A percentile compares a stretch with the other conserved stretches of the same genome.
phyloP scores from a whole-genome alignment of 2,113 vertebrate species.

The Amphilophus citrinellus region DNA sequence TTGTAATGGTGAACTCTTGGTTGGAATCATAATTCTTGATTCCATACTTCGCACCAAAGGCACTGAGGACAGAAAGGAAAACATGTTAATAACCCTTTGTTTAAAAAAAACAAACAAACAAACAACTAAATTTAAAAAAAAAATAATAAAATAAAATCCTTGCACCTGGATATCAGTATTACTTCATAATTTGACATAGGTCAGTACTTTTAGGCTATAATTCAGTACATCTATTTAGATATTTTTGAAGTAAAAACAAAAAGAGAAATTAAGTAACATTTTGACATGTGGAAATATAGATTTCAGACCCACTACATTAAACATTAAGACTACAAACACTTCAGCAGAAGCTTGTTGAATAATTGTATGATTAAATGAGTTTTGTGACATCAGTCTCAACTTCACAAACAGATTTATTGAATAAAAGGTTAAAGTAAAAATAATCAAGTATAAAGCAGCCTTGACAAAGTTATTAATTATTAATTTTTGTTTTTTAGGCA shows the following conservation, averaged over 20 bases:
- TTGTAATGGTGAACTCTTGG: conserved; percentile 91
- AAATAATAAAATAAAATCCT: background rate
- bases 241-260: too few relatives aligned
- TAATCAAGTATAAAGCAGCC: background rate
- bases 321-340: background rate
- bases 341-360: background rate
- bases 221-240: too few relatives aligned
- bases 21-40: conserved; percentile 95
- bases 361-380: background rate
- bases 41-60: conserved; percentile 94
- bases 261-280: too few relatives aligned
- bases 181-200: background rate
- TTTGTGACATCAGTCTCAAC: accelerated
- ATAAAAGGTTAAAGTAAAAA: background rate
- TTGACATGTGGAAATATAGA: background rate
- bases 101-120: background rate
- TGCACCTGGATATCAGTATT: background rate
- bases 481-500: background rate
- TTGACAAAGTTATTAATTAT: background rate
- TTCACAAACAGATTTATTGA: background rate
- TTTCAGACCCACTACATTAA: background rate
- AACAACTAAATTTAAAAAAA: too few relatives aligned
- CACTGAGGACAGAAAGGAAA: conserved; percentile 78
- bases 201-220: too few relatives aligned
- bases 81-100: background rate